Evolutionary conservation across 2,113 vertebrate species (phyloP), one percentile per base, ranked within the genome.

Genomic region (Bambusicola thoracicus): DNA sequence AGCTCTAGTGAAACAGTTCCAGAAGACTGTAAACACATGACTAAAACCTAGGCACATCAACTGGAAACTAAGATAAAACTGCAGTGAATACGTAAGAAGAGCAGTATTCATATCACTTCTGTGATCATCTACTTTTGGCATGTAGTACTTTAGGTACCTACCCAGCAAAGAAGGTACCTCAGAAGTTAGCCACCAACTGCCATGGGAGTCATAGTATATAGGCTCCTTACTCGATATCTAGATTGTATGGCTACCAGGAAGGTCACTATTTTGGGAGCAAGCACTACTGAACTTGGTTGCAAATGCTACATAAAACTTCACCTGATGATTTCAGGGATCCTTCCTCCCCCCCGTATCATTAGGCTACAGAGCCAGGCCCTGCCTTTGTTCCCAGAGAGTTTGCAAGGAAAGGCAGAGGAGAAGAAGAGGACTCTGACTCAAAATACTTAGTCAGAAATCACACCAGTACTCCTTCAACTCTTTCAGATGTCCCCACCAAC

Each of bases 1-100:
- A 80, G 22, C 13, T 87, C 59, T n/a, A 93, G 63, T 56, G 72
- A 91, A 95, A 93, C 29, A 55, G 44, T 63, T 82, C 10, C 59
- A 85, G 59, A 80, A 75, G 49, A 89, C 67, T 85, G 34, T 43
- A 77, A 89, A 46, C 38, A 29, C 56, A 55, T 0, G 3, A 82
- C 32, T 30, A 62, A 91, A 89, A 80, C 58, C 38, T 17, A 34
- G 0, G 4, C n/a, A 66, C 25, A 15, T 76, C 21, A 86, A 29
- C 40, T 84, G 83, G 66, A 85, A 92, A 93, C 51, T 76, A 81
- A 80, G 34, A 29, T 2, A 77, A 2, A 82, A 30, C 0, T 0
- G 18, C 30, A 58, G 70, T 69, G 36, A 76, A 1, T 36, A 91
- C 36, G 8, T 51, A 70, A 53, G 41, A 19, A 24, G 7, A 85